Percentiles rank a stretch among this genome's conserved stretches.
phyloP scores from a whole-genome alignment of 2,888 invertebrate genomes.

The Drepana falcataria region DNA sequence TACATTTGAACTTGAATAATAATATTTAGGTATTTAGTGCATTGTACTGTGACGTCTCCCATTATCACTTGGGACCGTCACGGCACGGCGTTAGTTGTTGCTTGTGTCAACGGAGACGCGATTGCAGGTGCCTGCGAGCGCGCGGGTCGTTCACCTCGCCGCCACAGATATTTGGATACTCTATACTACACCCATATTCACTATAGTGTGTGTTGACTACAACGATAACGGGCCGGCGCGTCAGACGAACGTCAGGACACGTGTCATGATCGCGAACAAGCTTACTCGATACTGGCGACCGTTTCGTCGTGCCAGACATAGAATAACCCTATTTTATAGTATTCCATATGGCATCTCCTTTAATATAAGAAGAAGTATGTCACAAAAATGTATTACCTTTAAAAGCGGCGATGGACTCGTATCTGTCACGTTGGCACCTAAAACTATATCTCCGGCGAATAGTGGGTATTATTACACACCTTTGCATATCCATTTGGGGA shows the following conservation, averaged over 20 bases:
- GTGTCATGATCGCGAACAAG: conserved; percentile 22
- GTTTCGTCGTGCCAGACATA: conserved; percentile 15
- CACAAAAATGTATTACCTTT: too few species aligned
- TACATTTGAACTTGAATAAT: conserved; percentile 19
- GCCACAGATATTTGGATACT: conserved; percentile 71
- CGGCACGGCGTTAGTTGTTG: conserved; percentile 37
- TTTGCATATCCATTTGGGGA: too few species aligned
- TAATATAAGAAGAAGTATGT: too few species aligned
- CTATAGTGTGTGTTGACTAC: conserved; percentile 32
- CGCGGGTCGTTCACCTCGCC: conserved; percentile 63
- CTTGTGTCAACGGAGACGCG: conserved; percentile 68
- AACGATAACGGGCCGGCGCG: conserved; percentile 52
- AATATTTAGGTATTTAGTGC: conserved; percentile 33
- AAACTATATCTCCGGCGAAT: too few species aligned
- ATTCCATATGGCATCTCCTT: too few species aligned
- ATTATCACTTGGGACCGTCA: conserved; percentile 66
- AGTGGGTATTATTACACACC: too few species aligned
- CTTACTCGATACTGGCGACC: conserved; percentile 26
- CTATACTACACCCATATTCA: conserved; percentile 45
- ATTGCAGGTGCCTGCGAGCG: conserved; percentile 65
- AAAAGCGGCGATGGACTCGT: too few species aligned
- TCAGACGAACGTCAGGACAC: conserved; percentile 38
- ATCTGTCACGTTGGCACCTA: too few species aligned
- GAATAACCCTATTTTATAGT: conserved; percentile 3
- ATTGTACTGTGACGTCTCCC: conserved; percentile 44